Evolutionary conservation across 2,113 vertebrate genomes (phyloP), one percentile per base, ranked within the genome.

Genomic region (Micromys minutus): DNA sequence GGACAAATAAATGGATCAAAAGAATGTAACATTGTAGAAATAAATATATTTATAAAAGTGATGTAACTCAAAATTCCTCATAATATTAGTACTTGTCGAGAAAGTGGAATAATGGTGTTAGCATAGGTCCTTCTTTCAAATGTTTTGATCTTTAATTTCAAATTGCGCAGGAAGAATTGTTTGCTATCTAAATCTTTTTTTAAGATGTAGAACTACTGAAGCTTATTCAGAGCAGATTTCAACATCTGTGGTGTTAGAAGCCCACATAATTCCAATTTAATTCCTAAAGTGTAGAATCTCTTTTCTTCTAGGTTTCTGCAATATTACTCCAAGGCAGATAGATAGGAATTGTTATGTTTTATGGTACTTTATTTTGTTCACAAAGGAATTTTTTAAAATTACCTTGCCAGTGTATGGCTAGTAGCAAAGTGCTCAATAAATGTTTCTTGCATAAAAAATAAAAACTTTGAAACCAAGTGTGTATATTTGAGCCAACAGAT

Each of bases 1-100:
- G 22, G 81, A 80, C 29, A 95, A 90, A 71, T 93, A 80, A 92
- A 88, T 94, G 69, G 61, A 90, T 59, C 12, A 97, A 95, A 90
- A 88, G 55, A 42, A 74, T 26, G 83, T 89, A 67, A 7, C 24
- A 87, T 89, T 92, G 88, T 76, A 93, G 61, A 65, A 65, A 89
- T n/a, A 94, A 93, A 91, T 85, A 87, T 67, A 57, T 11, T 55
- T 52, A 52, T 4, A 34, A 29, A 34, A 61, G 11, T 3, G 8
- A 55, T 67, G 5, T 6, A 75, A 63, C 45, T 94, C 80, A 42
- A 79, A 89, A 85, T 91, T 47, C 93, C 57, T 19, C 31, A 75
- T 90, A 9, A 67, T 45, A 39, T 87, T 74, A 93, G 63, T 21
- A 6, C 12, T 63, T 45, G 16, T 7, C 69, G 50, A 88, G 57